A percentile compares a stretch with the other conserved stretches of the same genome.
Evolutionary conservation across 2,888 invertebrate species (phyloP).

Genomic region (Torymus aiolomorphi): DNA sequence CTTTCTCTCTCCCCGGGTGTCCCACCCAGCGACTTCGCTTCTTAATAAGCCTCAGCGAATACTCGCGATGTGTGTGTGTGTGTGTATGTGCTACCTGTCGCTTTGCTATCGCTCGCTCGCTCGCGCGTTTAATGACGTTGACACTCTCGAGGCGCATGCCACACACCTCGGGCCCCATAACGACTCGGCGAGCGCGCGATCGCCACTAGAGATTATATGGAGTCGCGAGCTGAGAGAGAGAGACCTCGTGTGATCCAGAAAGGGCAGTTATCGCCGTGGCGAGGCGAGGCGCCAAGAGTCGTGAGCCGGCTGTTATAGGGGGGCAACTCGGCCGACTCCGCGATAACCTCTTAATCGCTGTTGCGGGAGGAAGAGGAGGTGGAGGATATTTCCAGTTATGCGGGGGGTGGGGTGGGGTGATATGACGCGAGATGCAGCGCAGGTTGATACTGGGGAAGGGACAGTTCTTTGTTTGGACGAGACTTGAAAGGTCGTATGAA

Average conservation of each 20-base stretch:
- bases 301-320: conserved; percentile 74
- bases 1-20: too few relatives aligned
- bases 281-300: conserved; percentile 70
- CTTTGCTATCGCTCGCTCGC: background rate
- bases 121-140: conserved; percentile 66
- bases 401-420: too few relatives aligned
- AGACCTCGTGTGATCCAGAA: conserved; percentile 66
- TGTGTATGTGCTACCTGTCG: conserved; percentile 45
- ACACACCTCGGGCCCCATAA: conserved; percentile 66
- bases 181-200: conserved; percentile 38
- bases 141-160: conserved; percentile 68
- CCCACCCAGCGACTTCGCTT: background rate
- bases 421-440: too few relatives aligned
- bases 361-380: conserved; percentile 25
- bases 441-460: too few relatives aligned
- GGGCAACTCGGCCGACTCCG: background rate
- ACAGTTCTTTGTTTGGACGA: too few relatives aligned
- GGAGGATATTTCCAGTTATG: too few relatives aligned
- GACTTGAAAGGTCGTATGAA: too few relatives aligned
- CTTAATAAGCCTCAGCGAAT: conserved; percentile 24
- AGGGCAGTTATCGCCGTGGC: conserved; percentile 61
- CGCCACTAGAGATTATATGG: conserved; percentile 43
- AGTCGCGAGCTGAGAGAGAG: background rate
- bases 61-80: background rate
- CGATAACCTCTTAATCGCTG: conserved; percentile 74